Evolutionary conservation across 2,113 vertebrate species (phyloP).

Genomic region (Ornithorhynchus anatinus): DNA sequence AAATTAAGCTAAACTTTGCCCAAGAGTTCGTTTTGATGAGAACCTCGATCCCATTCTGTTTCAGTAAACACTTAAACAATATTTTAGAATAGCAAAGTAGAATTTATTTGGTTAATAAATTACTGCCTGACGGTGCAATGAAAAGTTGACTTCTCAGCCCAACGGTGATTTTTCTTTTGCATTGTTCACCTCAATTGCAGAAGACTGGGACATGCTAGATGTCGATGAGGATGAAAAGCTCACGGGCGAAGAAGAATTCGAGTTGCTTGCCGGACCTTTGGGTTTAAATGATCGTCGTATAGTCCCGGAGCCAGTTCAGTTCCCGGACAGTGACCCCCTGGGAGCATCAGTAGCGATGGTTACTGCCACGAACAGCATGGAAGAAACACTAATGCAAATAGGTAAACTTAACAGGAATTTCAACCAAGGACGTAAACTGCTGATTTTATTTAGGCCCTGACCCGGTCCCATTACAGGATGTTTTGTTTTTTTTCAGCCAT

Average conservation of each 20-base stretch:
- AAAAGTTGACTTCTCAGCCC: neutral
- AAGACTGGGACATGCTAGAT: slow-evolving; percentile 99
- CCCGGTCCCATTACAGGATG: too few relatives aligned
- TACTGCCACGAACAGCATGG: slow-evolving; percentile 97
- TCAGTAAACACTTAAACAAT: too few relatives aligned
- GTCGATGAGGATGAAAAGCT: slow-evolving; percentile 93
- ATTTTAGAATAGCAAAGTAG: too few relatives aligned
- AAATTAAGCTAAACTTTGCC: too few relatives aligned
- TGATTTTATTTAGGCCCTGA: too few relatives aligned
- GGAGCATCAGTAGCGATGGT: slow-evolving; percentile 97
- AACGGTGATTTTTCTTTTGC: neutral
- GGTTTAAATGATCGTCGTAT: slow-evolving; percentile 89
- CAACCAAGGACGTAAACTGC: too few relatives aligned
- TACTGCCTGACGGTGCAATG: neutral
- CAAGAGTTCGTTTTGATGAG: too few relatives aligned
- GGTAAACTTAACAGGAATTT: slow-evolving; percentile 66
- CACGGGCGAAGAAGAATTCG: slow-evolving; percentile 97
- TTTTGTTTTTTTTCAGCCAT: too few relatives aligned
- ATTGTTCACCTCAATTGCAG: slow-evolving; percentile 66
- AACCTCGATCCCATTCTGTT: too few relatives aligned
- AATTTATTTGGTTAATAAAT: too few relatives aligned
- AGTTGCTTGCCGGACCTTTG: slow-evolving; percentile 88
- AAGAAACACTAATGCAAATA: slow-evolving; percentile 96
- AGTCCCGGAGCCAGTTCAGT: slow-evolving; percentile 94
- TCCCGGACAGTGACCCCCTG: slow-evolving; percentile 93